These are phyloP conservation scores for Sanderia malayensis DNA, from an alignment of 30 jellyfish, hydroid and myxozoan species.

Conservation along the genomic window DNA sequence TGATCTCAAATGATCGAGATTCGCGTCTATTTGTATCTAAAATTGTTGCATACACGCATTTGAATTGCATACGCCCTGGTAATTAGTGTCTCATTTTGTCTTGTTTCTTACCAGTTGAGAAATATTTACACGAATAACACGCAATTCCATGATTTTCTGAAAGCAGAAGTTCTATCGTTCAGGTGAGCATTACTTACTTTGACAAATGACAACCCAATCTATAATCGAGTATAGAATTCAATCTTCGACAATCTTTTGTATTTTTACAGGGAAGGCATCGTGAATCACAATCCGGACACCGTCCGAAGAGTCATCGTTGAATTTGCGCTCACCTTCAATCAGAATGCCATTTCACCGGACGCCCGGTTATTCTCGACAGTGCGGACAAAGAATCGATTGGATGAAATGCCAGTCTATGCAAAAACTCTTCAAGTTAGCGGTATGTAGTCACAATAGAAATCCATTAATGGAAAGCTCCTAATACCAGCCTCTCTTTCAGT, in stretches of 20 bases:
- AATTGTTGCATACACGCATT: too few species aligned
- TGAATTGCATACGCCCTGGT: too few species aligned
- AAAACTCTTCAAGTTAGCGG: slow-evolving; percentile 81
- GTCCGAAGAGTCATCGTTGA: slow-evolving; percentile 61
- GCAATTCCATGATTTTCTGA: slow-evolving; percentile 42
- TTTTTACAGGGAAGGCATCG: slow-evolving; percentile 71
- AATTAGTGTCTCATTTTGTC: too few species aligned
- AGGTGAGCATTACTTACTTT: too few species aligned
- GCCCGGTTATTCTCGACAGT: slow-evolving; percentile 61
- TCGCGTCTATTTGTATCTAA: too few species aligned
- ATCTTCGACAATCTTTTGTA: too few species aligned
- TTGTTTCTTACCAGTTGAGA: slow-evolving; percentile 51
- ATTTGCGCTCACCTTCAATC: slow-evolving; percentile 83
- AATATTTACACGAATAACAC: slow-evolving; percentile 70
- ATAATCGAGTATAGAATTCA: too few species aligned
- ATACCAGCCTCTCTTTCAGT: too few species aligned
- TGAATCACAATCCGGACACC: slow-evolving; percentile 55
- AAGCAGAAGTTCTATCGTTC: slow-evolving; percentile 85
- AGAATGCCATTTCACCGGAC: slow-evolving; percentile 69
- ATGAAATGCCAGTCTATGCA: slow-evolving; percentile 93
- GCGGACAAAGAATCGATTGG: slow-evolving; percentile 62
- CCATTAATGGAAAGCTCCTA: too few species aligned
- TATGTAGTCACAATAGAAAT: too few species aligned
- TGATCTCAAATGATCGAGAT: too few species aligned
- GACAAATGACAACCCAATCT: too few species aligned